phyloP scores from a whole-genome alignment of 2,797 vertebrate genomes.

The Melanotaenia parkinsoni region DNA sequence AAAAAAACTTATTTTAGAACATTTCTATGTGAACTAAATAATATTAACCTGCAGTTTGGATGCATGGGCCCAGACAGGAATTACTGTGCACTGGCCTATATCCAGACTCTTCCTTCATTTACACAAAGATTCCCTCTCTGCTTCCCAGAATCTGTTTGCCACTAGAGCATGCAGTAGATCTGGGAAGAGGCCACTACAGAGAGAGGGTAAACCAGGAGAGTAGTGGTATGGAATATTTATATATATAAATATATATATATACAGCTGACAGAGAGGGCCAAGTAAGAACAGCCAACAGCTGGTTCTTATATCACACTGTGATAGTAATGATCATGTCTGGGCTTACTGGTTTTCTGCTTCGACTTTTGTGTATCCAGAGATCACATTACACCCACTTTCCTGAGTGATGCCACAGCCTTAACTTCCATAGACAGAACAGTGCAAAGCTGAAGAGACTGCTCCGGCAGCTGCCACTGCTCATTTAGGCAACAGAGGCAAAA shows the following conservation, averaged over 20 bases:
- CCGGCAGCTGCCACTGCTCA: constrained; percentile 37
- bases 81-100: constrained; percentile 63
- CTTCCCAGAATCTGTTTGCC: constrained; percentile 70
- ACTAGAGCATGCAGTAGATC: constrained; percentile 60
- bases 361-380: constrained; percentile 43
- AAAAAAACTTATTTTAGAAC: constrained; percentile 2
- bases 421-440: constrained; percentile 25
- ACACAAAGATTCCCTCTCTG: constrained; percentile 73
- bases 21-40: constrained; percentile 18
- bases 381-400: constrained; percentile 57
- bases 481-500: constrained; percentile 2
- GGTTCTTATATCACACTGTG: constrained; percentile 74
- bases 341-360: constrained; percentile 34
- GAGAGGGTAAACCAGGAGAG: constrained; percentile 48
- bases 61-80: constrained; percentile 43
- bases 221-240: constrained; percentile 3
- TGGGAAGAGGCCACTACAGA: constrained; percentile 57
- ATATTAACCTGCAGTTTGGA: constrained; percentile 51
- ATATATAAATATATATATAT: constrained; percentile 18
- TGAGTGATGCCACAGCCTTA: constrained; percentile 46
- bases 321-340: constrained; percentile 50
- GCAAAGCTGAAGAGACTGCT: constrained; percentile 21
- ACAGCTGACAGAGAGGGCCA: constrained; percentile 35
- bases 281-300: constrained; percentile 69
- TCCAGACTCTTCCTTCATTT: constrained; percentile 56